These are phyloP conservation scores for Leucoraja erinaceus DNA, from an alignment of 2,113 vertebrate species.

Conservation along the genomic window DNA sequence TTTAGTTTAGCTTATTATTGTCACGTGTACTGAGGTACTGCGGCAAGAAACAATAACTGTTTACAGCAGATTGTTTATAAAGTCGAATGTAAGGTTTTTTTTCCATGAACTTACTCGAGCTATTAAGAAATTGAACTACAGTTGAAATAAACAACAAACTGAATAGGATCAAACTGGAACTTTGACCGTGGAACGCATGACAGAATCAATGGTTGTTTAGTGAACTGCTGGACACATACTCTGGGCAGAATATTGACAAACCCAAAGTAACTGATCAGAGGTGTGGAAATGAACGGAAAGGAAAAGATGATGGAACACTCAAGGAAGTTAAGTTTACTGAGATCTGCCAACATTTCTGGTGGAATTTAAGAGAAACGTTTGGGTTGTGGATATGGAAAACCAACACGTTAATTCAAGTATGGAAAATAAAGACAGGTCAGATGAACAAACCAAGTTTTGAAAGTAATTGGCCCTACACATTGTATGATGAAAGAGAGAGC, in stretches of 20 bases:
- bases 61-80: constrained; percentile 60
- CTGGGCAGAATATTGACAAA: constrained; percentile 59
- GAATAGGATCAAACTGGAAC: constrained; percentile 59
- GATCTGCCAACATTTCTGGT: too few species aligned
- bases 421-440: neutral
- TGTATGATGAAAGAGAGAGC: neutral
- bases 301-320: constrained; percentile 48
- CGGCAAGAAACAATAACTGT: constrained; percentile 62
- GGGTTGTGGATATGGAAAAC: neutral
- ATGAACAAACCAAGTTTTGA: neutral
- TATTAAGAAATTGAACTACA: constrained; percentile 59
- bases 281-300: constrained; percentile 56
- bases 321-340: too few species aligned
- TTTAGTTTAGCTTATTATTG: too few species aligned
- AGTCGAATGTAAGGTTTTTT: constrained; percentile 60
- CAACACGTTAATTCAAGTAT: neutral
- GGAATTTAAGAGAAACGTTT: constrained; percentile 64
- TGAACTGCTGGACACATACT: constrained; percentile 31
- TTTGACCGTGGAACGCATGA: constrained; percentile 44
- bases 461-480: neutral
- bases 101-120: constrained; percentile 56
- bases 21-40: too few species aligned
- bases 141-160: constrained; percentile 60
- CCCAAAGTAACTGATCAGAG: constrained; percentile 49
- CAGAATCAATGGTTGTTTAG: too few species aligned